Conservation (phyloP, 2,113 vertebrate genomes). For the Dasypus novemcinctus region DNA sequence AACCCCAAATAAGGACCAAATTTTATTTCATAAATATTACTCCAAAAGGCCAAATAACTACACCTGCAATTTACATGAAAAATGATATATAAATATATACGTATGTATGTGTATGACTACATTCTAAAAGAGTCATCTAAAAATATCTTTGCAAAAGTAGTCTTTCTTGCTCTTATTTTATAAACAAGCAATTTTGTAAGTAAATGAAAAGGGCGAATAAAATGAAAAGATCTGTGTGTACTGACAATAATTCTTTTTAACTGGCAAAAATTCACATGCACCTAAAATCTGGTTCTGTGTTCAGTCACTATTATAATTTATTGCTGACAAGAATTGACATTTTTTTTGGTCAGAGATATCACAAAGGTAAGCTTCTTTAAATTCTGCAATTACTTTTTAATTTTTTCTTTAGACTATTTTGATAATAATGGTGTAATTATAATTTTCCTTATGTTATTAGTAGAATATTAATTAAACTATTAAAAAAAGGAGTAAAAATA, state of each 20-base stretch:
- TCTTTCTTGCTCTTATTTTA: not conserved
- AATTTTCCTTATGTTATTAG: conserved; percentile 33
- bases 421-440: conserved; percentile 57
- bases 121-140: not conserved
- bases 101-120: not conserved
- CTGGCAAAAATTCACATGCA: not conserved
- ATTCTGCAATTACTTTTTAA: not conserved
- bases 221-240: not conserved
- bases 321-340: not conserved
- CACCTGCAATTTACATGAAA: conserved; percentile 8
- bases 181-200: not conserved
- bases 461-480: conserved; percentile 74
- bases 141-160: not conserved
- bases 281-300: not conserved
- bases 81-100: not conserved
- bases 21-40: not conserved
- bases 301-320: not conserved
- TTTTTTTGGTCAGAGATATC: not conserved
- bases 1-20: not conserved
- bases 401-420: conserved; percentile 32
- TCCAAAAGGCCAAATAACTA: not conserved
- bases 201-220: not conserved
- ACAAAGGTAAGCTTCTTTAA: not conserved
- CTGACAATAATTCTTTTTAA: not conserved
- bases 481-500: conserved; percentile 67